Conservation (phyloP, 2,113 vertebrate species). For the Saguinus midas region DNA sequence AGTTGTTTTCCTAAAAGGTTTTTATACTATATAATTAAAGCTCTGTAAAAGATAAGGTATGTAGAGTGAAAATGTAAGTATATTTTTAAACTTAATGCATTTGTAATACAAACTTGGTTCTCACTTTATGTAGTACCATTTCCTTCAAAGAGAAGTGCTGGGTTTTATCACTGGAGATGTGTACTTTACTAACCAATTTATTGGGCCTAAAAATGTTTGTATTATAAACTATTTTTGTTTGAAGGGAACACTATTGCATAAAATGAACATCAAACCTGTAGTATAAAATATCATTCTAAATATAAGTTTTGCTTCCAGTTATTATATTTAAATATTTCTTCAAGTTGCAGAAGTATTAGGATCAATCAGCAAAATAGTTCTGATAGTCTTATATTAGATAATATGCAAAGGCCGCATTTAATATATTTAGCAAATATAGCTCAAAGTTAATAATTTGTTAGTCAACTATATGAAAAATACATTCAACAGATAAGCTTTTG, state of each 20-base stretch:
- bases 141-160: conserved; percentile 17
- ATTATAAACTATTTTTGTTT: not conserved
- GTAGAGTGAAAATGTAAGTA: not conserved
- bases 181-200: not conserved
- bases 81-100: not conserved
- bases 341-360: conserved; percentile 47
- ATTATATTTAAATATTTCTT: conserved; percentile 28
- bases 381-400: not conserved
- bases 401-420: conserved; percentile 30
- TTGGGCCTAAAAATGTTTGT: not conserved
- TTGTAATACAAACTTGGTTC: not conserved
- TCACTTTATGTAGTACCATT: not conserved
- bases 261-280: conserved; percentile 38
- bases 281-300: not conserved
- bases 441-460: conserved; percentile 31
- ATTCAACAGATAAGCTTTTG: conserved; percentile 43
- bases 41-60: not conserved
- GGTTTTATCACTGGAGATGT: not conserved
- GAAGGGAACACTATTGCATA: not conserved
- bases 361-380: conserved; percentile 34
- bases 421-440: conserved; percentile 24
- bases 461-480: conserved; percentile 10
- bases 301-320: conserved; percentile 43
- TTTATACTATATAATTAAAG: conserved; percentile 47
- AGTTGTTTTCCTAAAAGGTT: not conserved